Evolutionary conservation across 2,113 vertebrate genomes (phyloP).

Genomic region (Phrynocephalus versicolor): DNA sequence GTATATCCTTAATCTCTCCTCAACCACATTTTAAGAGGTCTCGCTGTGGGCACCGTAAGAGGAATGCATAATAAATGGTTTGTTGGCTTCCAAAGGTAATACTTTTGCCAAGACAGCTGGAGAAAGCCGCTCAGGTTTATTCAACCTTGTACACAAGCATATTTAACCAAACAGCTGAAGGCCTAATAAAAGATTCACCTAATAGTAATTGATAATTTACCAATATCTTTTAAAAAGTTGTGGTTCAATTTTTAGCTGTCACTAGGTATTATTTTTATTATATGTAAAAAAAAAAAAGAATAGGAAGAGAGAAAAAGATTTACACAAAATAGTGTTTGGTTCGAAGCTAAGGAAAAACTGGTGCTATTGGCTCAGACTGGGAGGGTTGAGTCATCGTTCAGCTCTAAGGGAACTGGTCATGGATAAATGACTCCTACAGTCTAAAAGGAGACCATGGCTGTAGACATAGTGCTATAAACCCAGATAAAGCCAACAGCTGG

Average conservation of each 20-base stretch:
- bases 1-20: conserved; percentile 49
- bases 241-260: conserved; percentile 35
- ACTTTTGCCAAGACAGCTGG: conserved; percentile 72
- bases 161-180: conserved; percentile 66
- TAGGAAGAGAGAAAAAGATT: neutral
- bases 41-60: conserved; percentile 58
- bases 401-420: neutral
- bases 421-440: neutral
- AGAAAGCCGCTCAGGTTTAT: conserved; percentile 61
- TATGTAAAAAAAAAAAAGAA: neutral
- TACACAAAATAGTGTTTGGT: conserved; percentile 7
- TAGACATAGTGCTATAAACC: neutral
- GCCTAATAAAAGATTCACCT: conserved; percentile 56
- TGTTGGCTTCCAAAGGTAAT: conserved; percentile 62
- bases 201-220: conserved; percentile 57
- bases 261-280: conserved; percentile 4
- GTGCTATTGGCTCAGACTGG: neutral
- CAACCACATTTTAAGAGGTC: conserved; percentile 48
- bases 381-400: neutral
- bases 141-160: conserved; percentile 57
- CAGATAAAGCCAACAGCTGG: neutral
- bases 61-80: conserved; percentile 55
- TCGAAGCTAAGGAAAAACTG: conserved; percentile 35
- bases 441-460: neutral
- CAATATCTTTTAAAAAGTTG: conserved; percentile 48